Conservation (phyloP, 2,888 invertebrate genomes). For the Brachyptera putata region DNA sequence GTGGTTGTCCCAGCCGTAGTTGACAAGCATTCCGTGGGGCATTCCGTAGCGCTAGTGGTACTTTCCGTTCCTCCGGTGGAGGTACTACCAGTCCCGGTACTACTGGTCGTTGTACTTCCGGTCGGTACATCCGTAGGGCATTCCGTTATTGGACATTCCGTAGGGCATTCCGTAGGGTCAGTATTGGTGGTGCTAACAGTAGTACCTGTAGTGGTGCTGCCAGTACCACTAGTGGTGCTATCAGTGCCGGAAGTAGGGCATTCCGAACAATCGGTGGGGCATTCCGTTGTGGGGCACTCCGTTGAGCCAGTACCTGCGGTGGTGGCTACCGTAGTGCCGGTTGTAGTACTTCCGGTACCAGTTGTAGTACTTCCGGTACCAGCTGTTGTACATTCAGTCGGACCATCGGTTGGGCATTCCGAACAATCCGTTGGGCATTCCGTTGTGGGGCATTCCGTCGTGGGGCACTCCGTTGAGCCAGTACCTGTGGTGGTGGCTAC, state of each 20-base stretch:
- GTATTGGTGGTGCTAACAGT: too few species aligned
- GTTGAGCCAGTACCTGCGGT: not conserved
- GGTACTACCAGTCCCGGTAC: not conserved
- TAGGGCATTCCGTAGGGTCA: conserved; percentile 21
- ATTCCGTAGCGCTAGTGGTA: not conserved
- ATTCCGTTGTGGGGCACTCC: too few species aligned
- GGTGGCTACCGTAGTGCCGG: not conserved
- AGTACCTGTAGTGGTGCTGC: too few species aligned
- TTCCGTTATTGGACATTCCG: conserved; percentile 22
- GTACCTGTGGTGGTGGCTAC: not conserved
- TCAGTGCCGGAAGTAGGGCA: too few species aligned
- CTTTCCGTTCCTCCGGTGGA: not conserved
- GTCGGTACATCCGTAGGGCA: too few species aligned
- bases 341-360: not conserved
- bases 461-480: not conserved
- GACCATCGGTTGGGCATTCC: not conserved
- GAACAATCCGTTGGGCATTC: not conserved
- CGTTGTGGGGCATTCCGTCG: not conserved
- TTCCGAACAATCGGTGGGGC: not conserved
- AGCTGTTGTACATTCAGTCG: not conserved
- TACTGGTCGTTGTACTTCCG: not conserved
- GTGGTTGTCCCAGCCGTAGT: not conserved
- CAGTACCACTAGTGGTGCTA: too few species aligned
- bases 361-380: not conserved
- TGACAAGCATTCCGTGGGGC: not conserved